Percentiles rank a stretch among this genome's conserved stretches.
phyloP scores from a whole-genome alignment of 2,797 vertebrate genomes.

The Liasis olivaceus region DNA sequence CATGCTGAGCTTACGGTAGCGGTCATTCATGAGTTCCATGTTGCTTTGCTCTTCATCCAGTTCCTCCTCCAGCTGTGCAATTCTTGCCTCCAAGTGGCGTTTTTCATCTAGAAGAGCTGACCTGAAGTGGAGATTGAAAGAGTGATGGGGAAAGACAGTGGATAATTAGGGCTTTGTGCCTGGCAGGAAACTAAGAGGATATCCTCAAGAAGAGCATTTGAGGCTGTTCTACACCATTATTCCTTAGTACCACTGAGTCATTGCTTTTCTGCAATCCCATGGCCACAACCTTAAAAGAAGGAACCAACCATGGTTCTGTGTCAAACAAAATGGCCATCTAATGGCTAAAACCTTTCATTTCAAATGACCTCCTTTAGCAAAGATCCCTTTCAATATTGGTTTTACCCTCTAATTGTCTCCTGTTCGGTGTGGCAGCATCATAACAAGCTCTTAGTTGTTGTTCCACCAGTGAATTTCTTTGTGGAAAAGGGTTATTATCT shows the following conservation, averaged over 20 bases:
- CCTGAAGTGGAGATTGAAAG: constrained; percentile 61
- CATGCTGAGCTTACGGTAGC: constrained; percentile 82
- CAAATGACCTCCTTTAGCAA: background rate
- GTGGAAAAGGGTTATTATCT: background rate
- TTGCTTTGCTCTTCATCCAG: constrained; percentile 91
- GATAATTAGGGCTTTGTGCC: background rate
- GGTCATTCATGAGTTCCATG: constrained; percentile 82
- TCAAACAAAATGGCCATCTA: background rate
- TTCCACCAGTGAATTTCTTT: no score
- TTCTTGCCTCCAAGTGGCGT: constrained; percentile 83
- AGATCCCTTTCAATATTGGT: background rate
- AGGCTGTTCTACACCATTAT: background rate
- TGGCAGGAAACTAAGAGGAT: background rate
- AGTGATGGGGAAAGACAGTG: no score
- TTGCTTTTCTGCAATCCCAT: background rate
- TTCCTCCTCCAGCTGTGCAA: constrained; percentile 88
- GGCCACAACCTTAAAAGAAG: background rate
- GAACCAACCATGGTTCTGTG: background rate
- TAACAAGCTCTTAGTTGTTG: background rate
- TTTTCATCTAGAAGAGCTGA: constrained; percentile 85
- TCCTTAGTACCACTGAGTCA: background rate
- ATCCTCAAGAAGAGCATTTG: background rate
- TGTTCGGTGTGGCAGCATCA: background rate
- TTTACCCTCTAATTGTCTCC: background rate
- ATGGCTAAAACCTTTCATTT: background rate